Evolutionary conservation across 2,888 invertebrate genomes (phyloP), one percentile per base, ranked within the genome.

Genomic region (Cryptus armator): DNA sequence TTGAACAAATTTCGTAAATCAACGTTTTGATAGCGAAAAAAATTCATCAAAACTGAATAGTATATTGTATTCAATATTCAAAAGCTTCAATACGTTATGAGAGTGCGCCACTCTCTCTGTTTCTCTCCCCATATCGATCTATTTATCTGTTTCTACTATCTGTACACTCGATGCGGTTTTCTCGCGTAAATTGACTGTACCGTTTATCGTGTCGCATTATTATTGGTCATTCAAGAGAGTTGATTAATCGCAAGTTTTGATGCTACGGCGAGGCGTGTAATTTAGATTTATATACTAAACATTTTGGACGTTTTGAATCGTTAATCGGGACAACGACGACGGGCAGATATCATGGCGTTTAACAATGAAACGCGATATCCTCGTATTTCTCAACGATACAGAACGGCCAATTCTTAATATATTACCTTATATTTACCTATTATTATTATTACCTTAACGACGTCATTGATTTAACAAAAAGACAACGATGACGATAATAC

Each of bases 261-360:
- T 90, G 91, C 91, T 89, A 90, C 85, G 89, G 91, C 91, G 84
- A 89, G 88, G 91, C 88, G 90, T 89, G 88, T 90, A 89, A 90
- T 90, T 90, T 90, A 92, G 92, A 88, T 89, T 86, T 90, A 86
- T 89, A 87, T 90, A 91, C 89, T 90, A 89, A 89, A 84, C 77
- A 87, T 86, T 87, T 89, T 91, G 92, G 90, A 90, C 89, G 91
- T 89, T 91, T 88, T 90, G 90, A 88, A 89, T 88, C 82, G 78
- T 87, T 89, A 82, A 84, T 81, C 79, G 79, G 80, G 79, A 81
- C 74, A 48, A 75, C 51, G 67, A 67, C 56, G 24, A 68, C 64
- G 10, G 12, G 37, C 37, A 3, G n/a, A 7, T 44, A 19, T 67
- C 12, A 16, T 5, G 2, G 37, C 46, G 66, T 24, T n/a, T 9